These are phyloP conservation scores for Dione juno DNA, from an alignment of 2,888 invertebrate genomes.

Conservation along the genomic window DNA sequence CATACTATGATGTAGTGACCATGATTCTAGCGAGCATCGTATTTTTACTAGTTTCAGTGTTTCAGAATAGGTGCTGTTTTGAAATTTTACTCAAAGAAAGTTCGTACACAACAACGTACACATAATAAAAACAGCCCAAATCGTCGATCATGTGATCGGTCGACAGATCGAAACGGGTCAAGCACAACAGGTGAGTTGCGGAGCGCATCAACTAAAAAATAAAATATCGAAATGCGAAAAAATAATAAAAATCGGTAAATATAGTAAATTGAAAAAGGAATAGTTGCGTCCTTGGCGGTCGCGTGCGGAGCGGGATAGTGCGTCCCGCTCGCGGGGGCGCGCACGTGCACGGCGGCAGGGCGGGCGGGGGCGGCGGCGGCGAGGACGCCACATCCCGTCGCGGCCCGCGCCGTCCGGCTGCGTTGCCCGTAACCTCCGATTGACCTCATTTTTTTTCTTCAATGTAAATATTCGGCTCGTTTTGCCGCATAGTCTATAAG, in stretches of 20 bases:
- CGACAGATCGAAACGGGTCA: constrained; percentile 81
- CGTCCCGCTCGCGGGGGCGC: constrained; percentile 70
- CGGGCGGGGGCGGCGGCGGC: constrained; percentile 51
- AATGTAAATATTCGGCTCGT: constrained; percentile 83
- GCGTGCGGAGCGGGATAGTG: constrained; percentile 46
- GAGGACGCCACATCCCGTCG: constrained; percentile 75
- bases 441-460: constrained; percentile 83
- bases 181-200: constrained; percentile 82
- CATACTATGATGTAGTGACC: constrained; percentile 8
- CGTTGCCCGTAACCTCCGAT: constrained; percentile 82
- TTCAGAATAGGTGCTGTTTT: constrained; percentile 13
- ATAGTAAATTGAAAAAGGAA: constrained; percentile 83
- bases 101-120: constrained; percentile 41
- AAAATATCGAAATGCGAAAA: constrained; percentile 84
- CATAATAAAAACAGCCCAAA: constrained; percentile 67
- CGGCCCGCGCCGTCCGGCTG: constrained; percentile 82
- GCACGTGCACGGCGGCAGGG: constrained; percentile 71
- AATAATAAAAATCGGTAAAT: constrained; percentile 82
- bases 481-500: constrained; percentile 82
- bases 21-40: constrained; percentile 18
- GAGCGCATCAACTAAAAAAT: constrained; percentile 83
- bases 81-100: constrained; percentile 24
- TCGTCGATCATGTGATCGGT: constrained; percentile 78
- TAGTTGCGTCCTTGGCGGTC: constrained; percentile 60
- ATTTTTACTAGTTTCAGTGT: constrained; percentile 10